phyloP scores from a whole-genome alignment of 2,797 vertebrate genomes.

The Gadopsis marmoratus region DNA sequence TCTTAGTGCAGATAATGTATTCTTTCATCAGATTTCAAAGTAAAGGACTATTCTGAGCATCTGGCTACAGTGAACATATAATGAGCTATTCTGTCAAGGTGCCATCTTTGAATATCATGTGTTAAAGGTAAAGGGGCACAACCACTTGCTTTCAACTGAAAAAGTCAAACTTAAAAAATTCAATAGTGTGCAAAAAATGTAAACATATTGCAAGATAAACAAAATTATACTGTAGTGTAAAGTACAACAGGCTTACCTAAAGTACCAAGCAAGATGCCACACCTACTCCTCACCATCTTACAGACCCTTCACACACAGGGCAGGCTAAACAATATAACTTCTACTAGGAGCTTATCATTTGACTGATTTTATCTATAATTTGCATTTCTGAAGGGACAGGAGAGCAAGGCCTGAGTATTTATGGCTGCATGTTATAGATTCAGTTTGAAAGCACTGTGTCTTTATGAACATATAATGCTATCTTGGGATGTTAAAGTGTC shows the following conservation, averaged over 20 bases:
- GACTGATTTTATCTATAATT: slow-evolving; percentile 7
- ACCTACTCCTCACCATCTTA: neutral
- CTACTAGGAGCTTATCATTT: neutral
- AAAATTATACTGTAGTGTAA: neutral
- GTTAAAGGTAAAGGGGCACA: neutral
- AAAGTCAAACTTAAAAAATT: neutral
- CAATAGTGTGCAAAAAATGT: neutral
- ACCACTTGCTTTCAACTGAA: neutral
- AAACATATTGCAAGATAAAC: neutral
- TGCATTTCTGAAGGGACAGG: neutral
- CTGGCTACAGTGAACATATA: neutral
- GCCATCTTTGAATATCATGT: neutral
- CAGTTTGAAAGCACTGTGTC: neutral
- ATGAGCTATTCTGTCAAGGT: neutral
- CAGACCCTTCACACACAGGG: neutral
- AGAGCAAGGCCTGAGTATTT: neutral
- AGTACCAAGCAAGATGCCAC: neutral
- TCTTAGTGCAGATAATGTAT: slow-evolving; percentile 11
- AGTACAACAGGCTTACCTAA: neutral
- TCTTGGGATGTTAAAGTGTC: neutral
- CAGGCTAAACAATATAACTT: neutral
- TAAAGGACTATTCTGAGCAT: neutral
- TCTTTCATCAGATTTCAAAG: slow-evolving; percentile 9
- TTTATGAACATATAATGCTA: slow-evolving; percentile 8
- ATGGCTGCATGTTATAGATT: neutral